These are phyloP conservation scores for Gallirallus australis DNA, from an alignment of 2,797 vertebrate genomes.

Conservation along the genomic window DNA sequence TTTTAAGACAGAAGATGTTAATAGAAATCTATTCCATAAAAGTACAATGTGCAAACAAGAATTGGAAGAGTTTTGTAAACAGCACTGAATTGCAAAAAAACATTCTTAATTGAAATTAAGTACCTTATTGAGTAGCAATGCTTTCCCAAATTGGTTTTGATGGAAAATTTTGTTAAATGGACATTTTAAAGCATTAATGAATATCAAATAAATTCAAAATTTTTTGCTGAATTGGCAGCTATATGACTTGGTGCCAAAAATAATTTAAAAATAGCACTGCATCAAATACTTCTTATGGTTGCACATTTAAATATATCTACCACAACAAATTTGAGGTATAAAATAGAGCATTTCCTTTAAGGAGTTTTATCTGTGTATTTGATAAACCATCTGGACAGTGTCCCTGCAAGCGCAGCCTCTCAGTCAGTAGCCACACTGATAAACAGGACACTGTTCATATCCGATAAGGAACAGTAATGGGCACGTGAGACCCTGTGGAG, in stretches of 20 bases:
- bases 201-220: neutral
- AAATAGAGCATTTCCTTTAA: neutral
- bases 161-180: neutral
- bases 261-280: neutral
- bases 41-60: neutral
- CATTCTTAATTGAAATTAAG: neutral
- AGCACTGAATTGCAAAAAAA: neutral
- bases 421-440: no score
- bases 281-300: neutral
- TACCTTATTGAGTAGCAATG: neutral
- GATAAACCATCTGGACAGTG: no score
- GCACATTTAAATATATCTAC: neutral
- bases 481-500: no score
- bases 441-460: no score
- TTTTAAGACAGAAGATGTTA: neutral
- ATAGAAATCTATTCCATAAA: neutral
- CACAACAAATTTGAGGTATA: rapidly evolving
- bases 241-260: neutral
- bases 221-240: neutral
- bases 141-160: neutral
- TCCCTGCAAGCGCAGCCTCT: no score
- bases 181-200: neutral
- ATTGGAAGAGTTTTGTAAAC: neutral
- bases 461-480: no score
- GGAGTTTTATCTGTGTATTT: neutral